Base-by-base conservation (phyloP, 2,113 vertebrate species). In the Anarhynchus alexandrinus region DNA sequence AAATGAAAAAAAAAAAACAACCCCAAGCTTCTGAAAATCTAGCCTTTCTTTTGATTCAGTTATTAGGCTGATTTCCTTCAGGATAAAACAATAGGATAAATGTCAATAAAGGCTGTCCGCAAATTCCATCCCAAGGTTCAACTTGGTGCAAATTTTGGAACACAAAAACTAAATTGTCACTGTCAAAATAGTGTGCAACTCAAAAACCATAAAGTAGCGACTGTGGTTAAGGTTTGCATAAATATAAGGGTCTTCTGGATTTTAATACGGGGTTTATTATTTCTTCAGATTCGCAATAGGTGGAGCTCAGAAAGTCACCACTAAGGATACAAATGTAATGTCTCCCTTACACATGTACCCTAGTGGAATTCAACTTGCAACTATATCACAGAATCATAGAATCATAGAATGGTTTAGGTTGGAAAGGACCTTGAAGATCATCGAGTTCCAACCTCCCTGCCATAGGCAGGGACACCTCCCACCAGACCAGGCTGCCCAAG, bases 1-100 rank as follows among this genome's bases (percentile, higher is more conserved):
- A 82, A 79, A 72, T 3, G 3, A 15, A 69, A 57, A 47, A 57
- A 23, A 5, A 57, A 23, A 5, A 0, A 8, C 49, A 3, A 23
- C 11, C 4, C 9, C 49, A 82, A 62, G 17, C 30, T 58, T 70
- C 36, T 90, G 25, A 91, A 91, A 94, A 79, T 20, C 32, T 40
- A 64, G 11, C 26, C 8, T 85, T 84, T 84, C 26, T 59, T 86
- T 72, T 80, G 21, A 76, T 45, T 82, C 18, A 72, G 7, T 82
- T 47, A 57, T 52, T 83, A 78, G 71, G 36, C 10, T 72, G 47
- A 85, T 82, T 67, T 64, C 71, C 15, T 65, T 82, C 47, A 74
- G 22, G 17, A 80, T 51, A 58, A 88, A 93, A 70, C 6, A 62
- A 47, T 6, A 51, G 8, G 11, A 84, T 74, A 78, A 84, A 74